Evolutionary conservation across 2,888 invertebrate genomes (phyloP), one percentile per base, ranked within the genome.

Genomic region (Penaeus monodon): DNA sequence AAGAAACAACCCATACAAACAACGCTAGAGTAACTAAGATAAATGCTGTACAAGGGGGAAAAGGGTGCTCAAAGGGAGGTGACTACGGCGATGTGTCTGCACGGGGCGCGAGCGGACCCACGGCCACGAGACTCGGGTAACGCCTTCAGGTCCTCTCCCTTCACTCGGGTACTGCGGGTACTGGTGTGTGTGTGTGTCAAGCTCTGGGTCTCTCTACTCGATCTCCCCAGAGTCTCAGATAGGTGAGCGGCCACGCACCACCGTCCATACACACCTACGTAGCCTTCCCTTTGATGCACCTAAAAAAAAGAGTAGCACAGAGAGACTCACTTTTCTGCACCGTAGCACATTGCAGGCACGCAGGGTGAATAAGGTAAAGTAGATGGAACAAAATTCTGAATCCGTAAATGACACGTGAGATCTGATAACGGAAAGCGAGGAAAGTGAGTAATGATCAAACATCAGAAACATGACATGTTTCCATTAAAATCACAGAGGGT

Each of bases 1-100:
- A 95, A 90, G 86, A 90, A 87, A 90, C 89, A 88, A 88, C 86
- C 89, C 89, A 88, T 88, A 84, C 84, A 88, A 88, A 87, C 74
- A 84, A 88, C 84, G 88, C 88, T 88, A 86, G 86, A 86, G 86
- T 86, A 66, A 86, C 86, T 86, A 86, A 86, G 86, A 66, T 86
- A 81, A 84, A 86, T 82, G 86, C 81, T 86, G 86, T 86, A 86
- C 86, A 86, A 81, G 73, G 65, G 78, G 81, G 68, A 82, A 77
- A 76, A 81, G 65, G 82, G 77, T 38, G 65, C 68, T 79, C 81
- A 79, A 57, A 49, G 86, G 81, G 76, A 29, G 82, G 63, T 57
- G 38, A 66, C 78, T 70, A 57, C 68, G 64, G 77, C 76, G 86
- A 68, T 81, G 66, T 86, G 77, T 84, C 78, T 84, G 84, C 49